These are phyloP conservation scores for Nemotelus nigrinus DNA, from an alignment of 2,888 invertebrate species.

Conservation along the genomic window DNA sequence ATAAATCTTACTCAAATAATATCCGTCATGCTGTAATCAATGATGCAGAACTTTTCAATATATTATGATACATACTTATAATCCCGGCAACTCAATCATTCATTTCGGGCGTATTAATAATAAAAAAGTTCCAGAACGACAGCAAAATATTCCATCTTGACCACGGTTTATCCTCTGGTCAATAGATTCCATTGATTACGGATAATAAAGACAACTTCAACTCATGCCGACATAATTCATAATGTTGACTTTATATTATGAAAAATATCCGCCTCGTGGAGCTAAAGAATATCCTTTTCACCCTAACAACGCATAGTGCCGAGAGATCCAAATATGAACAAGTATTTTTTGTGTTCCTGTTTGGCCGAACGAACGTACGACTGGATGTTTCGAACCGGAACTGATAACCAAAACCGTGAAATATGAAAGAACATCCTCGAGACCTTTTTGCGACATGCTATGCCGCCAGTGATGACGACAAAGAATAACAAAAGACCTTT, in stretches of 20 bases:
- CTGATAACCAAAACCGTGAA: constrained; percentile 42
- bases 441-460: constrained; percentile 37
- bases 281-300: constrained; percentile 39
- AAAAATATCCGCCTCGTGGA: constrained; percentile 36
- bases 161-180: constrained; percentile 27
- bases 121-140: constrained; percentile 19
- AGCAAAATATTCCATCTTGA: constrained; percentile 34
- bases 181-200: constrained; percentile 1
- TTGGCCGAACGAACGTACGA: constrained; percentile 8
- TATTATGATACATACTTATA: background rate
- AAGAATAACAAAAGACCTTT: constrained; percentile 29
- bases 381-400: constrained; percentile 22
- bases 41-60: constrained; percentile 28
- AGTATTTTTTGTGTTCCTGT: constrained; percentile 14
- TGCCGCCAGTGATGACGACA: constrained; percentile 26
- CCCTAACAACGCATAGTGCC: constrained; percentile 7
- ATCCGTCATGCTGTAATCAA: constrained; percentile 28
- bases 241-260: constrained; percentile 39
- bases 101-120: constrained; percentile 36
- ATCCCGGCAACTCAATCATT: constrained; percentile 29
- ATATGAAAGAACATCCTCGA: constrained; percentile 41
- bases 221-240: constrained; percentile 42
- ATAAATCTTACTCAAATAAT: background rate
- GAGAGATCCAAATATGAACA: constrained; percentile 18
- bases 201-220: constrained; percentile 32